Percentiles rank a stretch among this genome's conserved stretches.
Conservation (phyloP, 2,888 invertebrate species). For the Alloscopus bannaensis region DNA sequence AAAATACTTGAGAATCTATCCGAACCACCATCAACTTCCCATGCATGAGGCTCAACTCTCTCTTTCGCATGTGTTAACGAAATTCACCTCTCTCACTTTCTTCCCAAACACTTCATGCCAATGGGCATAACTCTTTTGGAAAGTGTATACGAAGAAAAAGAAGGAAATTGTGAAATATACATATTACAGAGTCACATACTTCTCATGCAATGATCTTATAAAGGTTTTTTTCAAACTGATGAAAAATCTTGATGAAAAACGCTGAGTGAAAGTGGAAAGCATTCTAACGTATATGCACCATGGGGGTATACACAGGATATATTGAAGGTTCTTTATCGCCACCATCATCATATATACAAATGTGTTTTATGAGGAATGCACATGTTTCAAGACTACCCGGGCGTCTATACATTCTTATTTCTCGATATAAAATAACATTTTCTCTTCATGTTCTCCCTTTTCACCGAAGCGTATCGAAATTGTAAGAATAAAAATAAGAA, state of each 20-base stretch:
- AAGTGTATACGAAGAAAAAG: neutral
- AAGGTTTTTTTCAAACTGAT: no score
- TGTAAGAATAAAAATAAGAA: conserved; percentile 40
- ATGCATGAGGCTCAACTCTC: neutral
- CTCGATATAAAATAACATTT: neutral
- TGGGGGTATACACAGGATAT: no score
- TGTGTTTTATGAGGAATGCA: no score
- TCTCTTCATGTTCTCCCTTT: conserved; percentile 24
- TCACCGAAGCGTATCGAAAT: conserved; percentile 49
- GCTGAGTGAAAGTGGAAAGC: conserved; percentile 20
- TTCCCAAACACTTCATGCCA: no score
- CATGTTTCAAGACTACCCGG: no score
- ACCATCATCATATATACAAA: no score
- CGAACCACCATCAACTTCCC: no score
- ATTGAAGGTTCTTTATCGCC: no score
- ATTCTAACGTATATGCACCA: no score
- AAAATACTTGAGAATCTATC: conserved; percentile 33
- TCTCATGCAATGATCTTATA: no score
- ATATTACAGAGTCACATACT: neutral
- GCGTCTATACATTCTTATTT: no score
- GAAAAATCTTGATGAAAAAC: conserved; percentile 18
- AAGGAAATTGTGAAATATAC: conserved; percentile 17
- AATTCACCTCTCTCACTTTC: conserved; percentile 31
- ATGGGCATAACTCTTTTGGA: conserved; percentile 28
- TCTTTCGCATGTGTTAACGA: conserved; percentile 29